A percentile compares a stretch with the other conserved stretches of the same genome.
These are phyloP conservation scores for Eupristina koningsbergeri DNA, from an alignment of 1,140 invertebrate species.

Conservation along the genomic window DNA sequence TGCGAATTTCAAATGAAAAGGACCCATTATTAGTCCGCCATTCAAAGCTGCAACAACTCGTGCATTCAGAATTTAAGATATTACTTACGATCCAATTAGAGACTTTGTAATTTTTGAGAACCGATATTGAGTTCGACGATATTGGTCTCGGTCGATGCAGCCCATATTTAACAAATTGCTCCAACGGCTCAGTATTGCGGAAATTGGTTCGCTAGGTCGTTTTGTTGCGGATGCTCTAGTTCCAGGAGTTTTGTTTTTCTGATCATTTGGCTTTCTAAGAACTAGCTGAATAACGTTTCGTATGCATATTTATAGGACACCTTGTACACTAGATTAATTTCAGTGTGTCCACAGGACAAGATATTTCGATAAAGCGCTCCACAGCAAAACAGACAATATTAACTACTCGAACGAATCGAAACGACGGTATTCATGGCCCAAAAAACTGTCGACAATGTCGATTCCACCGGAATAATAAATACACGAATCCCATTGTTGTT, in stretches of 20 bases:
- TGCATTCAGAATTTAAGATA: not conserved
- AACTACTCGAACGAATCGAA: constrained; percentile 6
- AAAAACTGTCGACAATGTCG: constrained; percentile 2
- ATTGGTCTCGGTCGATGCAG: no score
- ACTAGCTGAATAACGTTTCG: no score
- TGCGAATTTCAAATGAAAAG: not conserved
- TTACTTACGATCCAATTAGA: not conserved
- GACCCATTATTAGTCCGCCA: not conserved
- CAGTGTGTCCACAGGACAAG: not conserved
- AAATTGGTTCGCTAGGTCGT: no score
- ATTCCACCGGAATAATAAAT: constrained; percentile 14
- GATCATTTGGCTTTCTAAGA: no score
- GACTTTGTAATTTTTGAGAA: not conserved
- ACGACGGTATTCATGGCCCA: not conserved
- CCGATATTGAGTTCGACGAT: no score
- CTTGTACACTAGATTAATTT: not conserved
- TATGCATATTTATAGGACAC: no score
- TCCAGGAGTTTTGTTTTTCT: no score
- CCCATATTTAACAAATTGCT: no score
- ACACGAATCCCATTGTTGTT: constrained; percentile 31
- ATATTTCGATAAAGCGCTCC: constrained; percentile 28
- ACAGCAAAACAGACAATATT: not conserved
- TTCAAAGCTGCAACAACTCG: not conserved
- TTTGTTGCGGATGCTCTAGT: not conserved
- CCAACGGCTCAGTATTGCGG: no score